These are phyloP conservation scores for Atta texana DNA, from an alignment of 1,140 invertebrate genomes.

Conservation along the genomic window DNA sequence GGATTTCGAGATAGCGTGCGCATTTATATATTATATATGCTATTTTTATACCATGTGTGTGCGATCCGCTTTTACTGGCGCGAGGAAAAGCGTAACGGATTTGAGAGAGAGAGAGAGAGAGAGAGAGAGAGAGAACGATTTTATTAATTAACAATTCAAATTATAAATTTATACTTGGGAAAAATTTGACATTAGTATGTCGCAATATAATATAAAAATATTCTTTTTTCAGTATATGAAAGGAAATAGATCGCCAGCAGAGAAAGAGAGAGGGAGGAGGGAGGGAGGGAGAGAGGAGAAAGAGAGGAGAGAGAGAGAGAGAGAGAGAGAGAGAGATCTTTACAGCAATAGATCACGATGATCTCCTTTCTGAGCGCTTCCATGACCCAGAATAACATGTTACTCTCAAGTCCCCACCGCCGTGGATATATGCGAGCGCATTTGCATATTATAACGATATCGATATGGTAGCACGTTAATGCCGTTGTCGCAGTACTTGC, in stretches of 20 bases:
- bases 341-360: conserved; percentile 58
- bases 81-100: neutral
- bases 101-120: neutral
- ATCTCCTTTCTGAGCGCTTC: conserved; percentile 64
- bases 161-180: neutral
- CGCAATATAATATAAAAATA: conserved; percentile 32
- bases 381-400: conserved; percentile 61
- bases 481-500: conserved; percentile 68
- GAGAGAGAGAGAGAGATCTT: neutral
- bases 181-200: neutral
- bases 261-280: too few species aligned
- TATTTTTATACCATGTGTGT: neutral
- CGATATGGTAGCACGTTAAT: conserved; percentile 75
- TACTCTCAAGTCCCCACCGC: conserved; percentile 38
- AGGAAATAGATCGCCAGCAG: conserved; percentile 4
- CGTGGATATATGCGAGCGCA: conserved; percentile 34
- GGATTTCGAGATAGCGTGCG: neutral
- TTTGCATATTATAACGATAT: conserved; percentile 79
- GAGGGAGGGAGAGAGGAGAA: too few species aligned
- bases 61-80: neutral
- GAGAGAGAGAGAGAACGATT: neutral
- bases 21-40: neutral
- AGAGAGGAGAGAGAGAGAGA: too few species aligned
- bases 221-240: neutral
- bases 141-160: conserved; percentile 28